Percentiles rank a stretch among this genome's conserved stretches.
These are phyloP conservation scores for Paelopatides confundens DNA, from an alignment of 53 echinoderm and acorn worm species.

Conservation along the genomic window DNA sequence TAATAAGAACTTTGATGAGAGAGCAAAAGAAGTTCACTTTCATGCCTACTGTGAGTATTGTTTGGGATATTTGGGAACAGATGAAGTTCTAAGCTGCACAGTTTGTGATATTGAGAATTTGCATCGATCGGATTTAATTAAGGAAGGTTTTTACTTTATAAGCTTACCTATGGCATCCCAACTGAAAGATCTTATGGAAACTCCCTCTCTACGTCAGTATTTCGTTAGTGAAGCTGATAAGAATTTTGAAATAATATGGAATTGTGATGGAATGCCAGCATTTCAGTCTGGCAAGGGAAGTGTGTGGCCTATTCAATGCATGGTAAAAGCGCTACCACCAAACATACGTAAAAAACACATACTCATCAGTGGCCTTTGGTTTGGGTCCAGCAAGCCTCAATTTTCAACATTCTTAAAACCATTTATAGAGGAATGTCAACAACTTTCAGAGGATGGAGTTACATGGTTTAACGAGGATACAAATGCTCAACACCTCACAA, in stretches of 20 bases:
- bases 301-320: constrained; percentile 71
- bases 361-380: constrained; percentile 51
- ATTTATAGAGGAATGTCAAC: constrained; percentile 37
- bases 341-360: neutral
- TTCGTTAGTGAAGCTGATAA: neutral
- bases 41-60: constrained; percentile 16
- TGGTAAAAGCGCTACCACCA: neutral
- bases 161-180: neutral
- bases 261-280: constrained; percentile 74
- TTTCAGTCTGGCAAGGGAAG: constrained; percentile 64
- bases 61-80: neutral
- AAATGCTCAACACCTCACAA: neutral
- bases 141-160: constrained; percentile 18
- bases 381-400: constrained; percentile 45
- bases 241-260: constrained; percentile 42
- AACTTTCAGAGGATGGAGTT: constrained; percentile 37
- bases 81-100: neutral
- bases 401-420: constrained; percentile 60
- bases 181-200: neutral
- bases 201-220: neutral
- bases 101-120: neutral
- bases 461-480: neutral
- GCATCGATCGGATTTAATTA: neutral
- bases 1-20: neutral
- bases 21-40: neutral